Percentiles rank a stretch among this genome's conserved stretches.
Evolutionary conservation across 2,113 vertebrate genomes (phyloP).

Genomic region (Ictalurus punctatus): DNA sequence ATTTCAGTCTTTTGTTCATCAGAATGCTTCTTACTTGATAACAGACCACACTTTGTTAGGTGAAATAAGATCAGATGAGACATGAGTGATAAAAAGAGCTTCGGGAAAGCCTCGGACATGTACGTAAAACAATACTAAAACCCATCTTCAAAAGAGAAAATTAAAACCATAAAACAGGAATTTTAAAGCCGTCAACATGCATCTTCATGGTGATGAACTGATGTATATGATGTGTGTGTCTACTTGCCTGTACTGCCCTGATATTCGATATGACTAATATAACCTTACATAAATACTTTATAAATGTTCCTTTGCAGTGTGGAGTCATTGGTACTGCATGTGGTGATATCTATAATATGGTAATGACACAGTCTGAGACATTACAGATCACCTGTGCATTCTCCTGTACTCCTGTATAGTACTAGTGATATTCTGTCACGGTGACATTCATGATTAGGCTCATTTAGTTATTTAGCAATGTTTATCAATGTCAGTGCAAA

Average conservation of each 20-base stretch:
- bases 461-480: not conserved
- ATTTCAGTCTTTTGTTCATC: slow-evolving; percentile 52
- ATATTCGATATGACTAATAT: not conserved
- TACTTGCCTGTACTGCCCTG: not conserved
- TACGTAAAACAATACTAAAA: not conserved
- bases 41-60: slow-evolving; percentile 6
- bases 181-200: not conserved
- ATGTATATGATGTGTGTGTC: not conserved
- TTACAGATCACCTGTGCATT: not conserved
- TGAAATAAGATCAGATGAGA: not conserved
- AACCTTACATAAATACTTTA: not conserved
- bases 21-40: not conserved
- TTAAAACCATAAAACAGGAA: not conserved
- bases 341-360: not conserved
- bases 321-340: not conserved
- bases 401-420: not conserved
- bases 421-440: not conserved
- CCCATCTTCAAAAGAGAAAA: not conserved
- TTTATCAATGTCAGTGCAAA: not conserved
- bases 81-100: not conserved
- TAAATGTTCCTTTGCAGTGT: not conserved
- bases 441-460: not conserved
- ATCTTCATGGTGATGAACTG: not conserved
- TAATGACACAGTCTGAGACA: not conserved
- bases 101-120: not conserved